Percentiles rank a stretch among this genome's conserved stretches.
Evolutionary conservation across 2,888 invertebrate genomes (phyloP).

Genomic region (Xylocampa areola): DNA sequence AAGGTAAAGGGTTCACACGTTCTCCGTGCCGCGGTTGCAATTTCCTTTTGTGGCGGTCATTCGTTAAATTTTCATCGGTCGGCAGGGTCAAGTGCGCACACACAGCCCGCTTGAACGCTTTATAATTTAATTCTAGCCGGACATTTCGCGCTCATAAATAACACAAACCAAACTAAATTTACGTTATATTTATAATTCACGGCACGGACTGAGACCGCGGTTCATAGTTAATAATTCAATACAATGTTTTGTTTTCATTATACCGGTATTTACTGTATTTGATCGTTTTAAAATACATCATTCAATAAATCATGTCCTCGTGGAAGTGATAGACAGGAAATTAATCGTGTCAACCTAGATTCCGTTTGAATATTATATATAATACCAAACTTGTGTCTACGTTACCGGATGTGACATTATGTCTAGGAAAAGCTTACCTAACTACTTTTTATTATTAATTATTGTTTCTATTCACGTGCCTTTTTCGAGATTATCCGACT

Average conservation of each 20-base stretch:
- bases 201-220: constrained; percentile 45
- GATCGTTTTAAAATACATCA: constrained; percentile 37
- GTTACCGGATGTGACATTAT: constrained; percentile 1
- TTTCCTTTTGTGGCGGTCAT: constrained; percentile 80
- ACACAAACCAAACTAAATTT: constrained; percentile 72
- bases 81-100: constrained; percentile 71
- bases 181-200: constrained; percentile 70
- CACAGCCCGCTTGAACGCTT: constrained; percentile 62
- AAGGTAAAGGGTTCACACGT: constrained; percentile 74
- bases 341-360: constrained; percentile 38
- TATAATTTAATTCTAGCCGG: constrained; percentile 75
- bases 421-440: too few relatives aligned
- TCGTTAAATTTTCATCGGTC: constrained; percentile 81
- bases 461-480: too few relatives aligned
- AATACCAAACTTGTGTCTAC: constrained; percentile 26
- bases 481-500: too few relatives aligned
- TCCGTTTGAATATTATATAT: constrained; percentile 20
- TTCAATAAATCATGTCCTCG: constrained; percentile 49
- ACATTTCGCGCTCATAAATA: constrained; percentile 75
- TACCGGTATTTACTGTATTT: constrained; percentile 32
- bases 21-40: constrained; percentile 70
- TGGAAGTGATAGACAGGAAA: constrained; percentile 51
- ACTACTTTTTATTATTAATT: too few relatives aligned
- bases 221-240: constrained; percentile 63
- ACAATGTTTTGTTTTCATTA: constrained; percentile 52